A percentile compares a stretch with the other conserved stretches of the same genome.
These are phyloP conservation scores for Ctenosaura bakeri DNA, from an alignment of 2,797 vertebrate genomes.

Conservation along the genomic window DNA sequence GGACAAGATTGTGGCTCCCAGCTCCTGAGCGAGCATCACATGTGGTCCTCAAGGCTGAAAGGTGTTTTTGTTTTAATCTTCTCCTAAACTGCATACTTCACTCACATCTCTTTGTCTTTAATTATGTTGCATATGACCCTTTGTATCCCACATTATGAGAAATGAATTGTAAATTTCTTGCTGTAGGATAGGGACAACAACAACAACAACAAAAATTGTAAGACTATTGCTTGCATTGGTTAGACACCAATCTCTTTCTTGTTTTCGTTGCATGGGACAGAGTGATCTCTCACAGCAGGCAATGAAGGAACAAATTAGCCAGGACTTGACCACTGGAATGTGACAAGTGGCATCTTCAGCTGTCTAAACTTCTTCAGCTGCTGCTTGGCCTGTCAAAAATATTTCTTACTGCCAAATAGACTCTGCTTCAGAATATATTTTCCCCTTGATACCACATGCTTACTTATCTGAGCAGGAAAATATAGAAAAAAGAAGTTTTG, in stretches of 20 bases:
- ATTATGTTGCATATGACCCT: not conserved
- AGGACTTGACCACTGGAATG: not conserved
- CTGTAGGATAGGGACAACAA: not conserved
- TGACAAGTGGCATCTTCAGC: constrained; percentile 55
- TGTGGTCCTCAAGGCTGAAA: not conserved
- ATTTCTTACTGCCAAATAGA: not conserved
- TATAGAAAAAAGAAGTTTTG: fast-evolving
- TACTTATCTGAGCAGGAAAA: constrained; percentile 3
- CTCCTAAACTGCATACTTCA: not conserved
- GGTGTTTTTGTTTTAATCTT: not conserved
- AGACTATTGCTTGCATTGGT: not conserved
- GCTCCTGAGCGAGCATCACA: not conserved
- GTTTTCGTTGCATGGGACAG: not conserved
- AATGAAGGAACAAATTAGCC: constrained; percentile 30
- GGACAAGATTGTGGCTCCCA: not conserved
- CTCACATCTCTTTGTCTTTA: not conserved
- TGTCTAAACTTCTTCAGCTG: constrained; percentile 61
- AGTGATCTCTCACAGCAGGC: not conserved
- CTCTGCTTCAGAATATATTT: constrained; percentile 46
- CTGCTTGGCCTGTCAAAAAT: constrained; percentile 46
- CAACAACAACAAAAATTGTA: not conserved
- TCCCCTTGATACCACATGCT: constrained; percentile 33
- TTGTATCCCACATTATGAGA: not conserved
- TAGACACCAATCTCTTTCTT: not conserved
- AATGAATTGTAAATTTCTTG: constrained; percentile 8